Evolutionary conservation across 2,113 vertebrate genomes (phyloP).

Genomic region (Bambusicola thoracicus): DNA sequence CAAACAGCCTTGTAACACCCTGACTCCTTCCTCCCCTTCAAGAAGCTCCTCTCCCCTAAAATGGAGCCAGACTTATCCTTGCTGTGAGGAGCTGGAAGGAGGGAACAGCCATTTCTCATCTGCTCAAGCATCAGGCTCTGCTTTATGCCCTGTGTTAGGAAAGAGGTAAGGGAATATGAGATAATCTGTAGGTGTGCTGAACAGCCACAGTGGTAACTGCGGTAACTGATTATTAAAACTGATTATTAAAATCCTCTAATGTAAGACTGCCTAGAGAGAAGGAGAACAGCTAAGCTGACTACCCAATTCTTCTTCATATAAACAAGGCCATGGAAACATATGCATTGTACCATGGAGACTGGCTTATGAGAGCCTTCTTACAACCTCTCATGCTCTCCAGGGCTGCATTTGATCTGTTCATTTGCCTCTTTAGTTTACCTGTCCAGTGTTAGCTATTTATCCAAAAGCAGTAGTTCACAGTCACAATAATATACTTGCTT

Average conservation of each 20-base stretch:
- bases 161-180: constrained; percentile 9
- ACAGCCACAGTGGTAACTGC: constrained; percentile 41
- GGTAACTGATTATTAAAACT: too few species aligned
- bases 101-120: background rate
- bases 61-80: background rate
- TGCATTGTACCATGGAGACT: constrained; percentile 27
- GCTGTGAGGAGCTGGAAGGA: background rate
- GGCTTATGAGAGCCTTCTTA: constrained; percentile 14
- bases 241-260: constrained; percentile 55
- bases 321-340: constrained; percentile 58
- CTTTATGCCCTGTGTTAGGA: background rate
- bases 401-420: constrained; percentile 16
- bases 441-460: background rate
- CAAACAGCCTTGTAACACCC: background rate
- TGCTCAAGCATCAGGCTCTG: background rate
- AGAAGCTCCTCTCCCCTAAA: background rate
- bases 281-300: constrained; percentile 57
- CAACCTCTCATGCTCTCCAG: background rate
- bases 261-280: constrained; percentile 47
- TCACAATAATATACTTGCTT: background rate
- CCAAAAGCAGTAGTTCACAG: background rate
- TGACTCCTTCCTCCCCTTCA: background rate
- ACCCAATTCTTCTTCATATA: constrained; percentile 50
- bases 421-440: background rate
- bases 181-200: constrained; percentile 48